phyloP scores from a whole-genome alignment of 2,888 invertebrate species.

The Meiosimyza platycephala region DNA sequence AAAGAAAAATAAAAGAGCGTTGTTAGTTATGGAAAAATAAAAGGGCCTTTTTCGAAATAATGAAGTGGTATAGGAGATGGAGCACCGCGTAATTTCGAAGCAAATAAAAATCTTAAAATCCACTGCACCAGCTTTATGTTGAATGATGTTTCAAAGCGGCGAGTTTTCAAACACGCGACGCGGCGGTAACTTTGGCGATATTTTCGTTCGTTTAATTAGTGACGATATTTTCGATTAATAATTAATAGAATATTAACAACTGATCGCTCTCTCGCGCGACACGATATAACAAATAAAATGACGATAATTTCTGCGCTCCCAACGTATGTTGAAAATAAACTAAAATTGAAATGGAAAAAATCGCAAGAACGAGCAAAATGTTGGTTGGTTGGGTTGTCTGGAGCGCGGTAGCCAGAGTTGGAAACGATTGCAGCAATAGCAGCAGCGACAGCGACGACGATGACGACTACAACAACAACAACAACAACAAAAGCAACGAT shows the following conservation, averaged over 20 bases:
- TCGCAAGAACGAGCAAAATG: slow-evolving; percentile 32
- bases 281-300: background rate
- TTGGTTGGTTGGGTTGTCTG: slow-evolving; percentile 24
- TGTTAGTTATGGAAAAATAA: slow-evolving; percentile 12
- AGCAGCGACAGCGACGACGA: slow-evolving; percentile 46
- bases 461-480: slow-evolving; percentile 46
- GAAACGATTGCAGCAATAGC: slow-evolving; percentile 32
- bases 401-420: slow-evolving; percentile 36
- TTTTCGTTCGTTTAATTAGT: background rate
- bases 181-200: background rate
- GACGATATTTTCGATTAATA: background rate
- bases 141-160: too few relatives aligned
- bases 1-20: background rate
- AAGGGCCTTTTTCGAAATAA: slow-evolving; percentile 26
- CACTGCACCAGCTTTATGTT: too few relatives aligned
- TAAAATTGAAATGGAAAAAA: slow-evolving; percentile 36
- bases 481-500: slow-evolving; percentile 17
- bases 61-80: too few relatives aligned
- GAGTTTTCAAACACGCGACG: too few relatives aligned
- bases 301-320: slow-evolving; percentile 28
- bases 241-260: background rate
- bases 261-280: slow-evolving; percentile 6
- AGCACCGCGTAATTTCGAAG: too few relatives aligned
- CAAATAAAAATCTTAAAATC: too few relatives aligned
- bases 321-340: slow-evolving; percentile 36